Conservation (phyloP, 2,113 vertebrate species). For the Pavo muticus region DNA sequence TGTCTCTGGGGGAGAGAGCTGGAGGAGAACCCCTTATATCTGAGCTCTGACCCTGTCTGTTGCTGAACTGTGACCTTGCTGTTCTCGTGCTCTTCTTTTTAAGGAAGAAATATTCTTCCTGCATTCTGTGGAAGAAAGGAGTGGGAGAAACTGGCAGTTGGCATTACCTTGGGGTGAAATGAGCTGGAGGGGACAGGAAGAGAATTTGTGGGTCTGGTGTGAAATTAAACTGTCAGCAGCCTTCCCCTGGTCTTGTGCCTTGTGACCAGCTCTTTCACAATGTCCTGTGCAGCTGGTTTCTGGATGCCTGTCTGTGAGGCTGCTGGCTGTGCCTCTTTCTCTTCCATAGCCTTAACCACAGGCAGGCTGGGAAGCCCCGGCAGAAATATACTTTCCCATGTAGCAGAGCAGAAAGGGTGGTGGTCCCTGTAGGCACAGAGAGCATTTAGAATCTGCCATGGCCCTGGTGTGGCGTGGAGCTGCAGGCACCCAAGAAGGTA, state of each 20-base stretch:
- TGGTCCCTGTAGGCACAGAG: neutral
- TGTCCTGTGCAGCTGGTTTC: neutral
- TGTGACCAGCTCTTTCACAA: constrained; percentile 50
- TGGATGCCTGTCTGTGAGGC: neutral
- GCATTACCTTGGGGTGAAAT: neutral
- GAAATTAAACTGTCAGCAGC: neutral
- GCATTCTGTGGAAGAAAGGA: neutral
- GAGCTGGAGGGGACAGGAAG: neutral
- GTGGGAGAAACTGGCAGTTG: neutral
- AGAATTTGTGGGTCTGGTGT: neutral
- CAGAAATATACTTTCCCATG: neutral
- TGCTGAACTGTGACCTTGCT: neutral
- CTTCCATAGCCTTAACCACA: neutral
- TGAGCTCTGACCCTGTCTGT: neutral
- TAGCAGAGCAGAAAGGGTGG: neutral
- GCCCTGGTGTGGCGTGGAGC: neutral
- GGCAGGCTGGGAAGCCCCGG: constrained; percentile 34
- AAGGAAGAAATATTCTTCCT: neutral
- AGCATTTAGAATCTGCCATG: neutral
- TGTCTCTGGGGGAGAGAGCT: neutral
- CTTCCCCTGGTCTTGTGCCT: neutral
- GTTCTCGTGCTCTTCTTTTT: rapidly evolving
- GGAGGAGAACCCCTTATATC: rapidly evolving
- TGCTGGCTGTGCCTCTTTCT: neutral
- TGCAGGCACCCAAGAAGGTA: neutral